Base-by-base conservation (phyloP, 2,888 invertebrate species). In the Drosophila leonis region DNA sequence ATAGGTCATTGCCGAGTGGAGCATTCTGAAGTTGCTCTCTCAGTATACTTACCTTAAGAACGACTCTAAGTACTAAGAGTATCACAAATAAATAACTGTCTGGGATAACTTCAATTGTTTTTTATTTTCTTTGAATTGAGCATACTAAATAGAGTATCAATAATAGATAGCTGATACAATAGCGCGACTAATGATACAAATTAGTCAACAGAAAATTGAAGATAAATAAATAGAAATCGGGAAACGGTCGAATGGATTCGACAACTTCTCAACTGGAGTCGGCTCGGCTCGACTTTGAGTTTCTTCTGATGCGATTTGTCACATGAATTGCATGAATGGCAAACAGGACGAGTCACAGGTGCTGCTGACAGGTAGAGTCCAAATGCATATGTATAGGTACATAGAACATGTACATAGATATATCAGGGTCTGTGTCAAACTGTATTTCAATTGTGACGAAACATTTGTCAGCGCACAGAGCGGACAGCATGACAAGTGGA, bases 401-500 rank as follows among this genome's bases (percentile, higher is more conserved):
- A n/a, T n/a, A n/a, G 20, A 62, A 33, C 31, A 29, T 20, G 12
- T 20, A 48, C 10, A 41, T 13, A 35, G 6, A n/a, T 63, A 31
- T 57, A 37, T 48, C 35, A 54, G 10, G 55, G 29, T 31, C 44
- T 51, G 41, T 66, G 69, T 78, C 74, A 78, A 55, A 60, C 29
- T 57, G 51, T 46, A 63, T 78, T 78, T 77, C 65, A 61, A 78
- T 69, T 70, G 65, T 68, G 37, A 59, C 44, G 18, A 54, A 52
- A 39, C 52, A 72, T 62, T 66, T 62, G 60, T 62, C 52, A 60
- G 54, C 37, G 10, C 29, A 20, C 29, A n/a, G 33, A 56, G 24
- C 27, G 27, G 72, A 71, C 63, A 73, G 71, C 76, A 76, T 85
- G 85, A 85, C 89, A 85, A 87, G 89, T 88, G 78, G 62, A 83